Conservation (phyloP, 2,888 invertebrate species). For the Sussaba pulchella region DNA sequence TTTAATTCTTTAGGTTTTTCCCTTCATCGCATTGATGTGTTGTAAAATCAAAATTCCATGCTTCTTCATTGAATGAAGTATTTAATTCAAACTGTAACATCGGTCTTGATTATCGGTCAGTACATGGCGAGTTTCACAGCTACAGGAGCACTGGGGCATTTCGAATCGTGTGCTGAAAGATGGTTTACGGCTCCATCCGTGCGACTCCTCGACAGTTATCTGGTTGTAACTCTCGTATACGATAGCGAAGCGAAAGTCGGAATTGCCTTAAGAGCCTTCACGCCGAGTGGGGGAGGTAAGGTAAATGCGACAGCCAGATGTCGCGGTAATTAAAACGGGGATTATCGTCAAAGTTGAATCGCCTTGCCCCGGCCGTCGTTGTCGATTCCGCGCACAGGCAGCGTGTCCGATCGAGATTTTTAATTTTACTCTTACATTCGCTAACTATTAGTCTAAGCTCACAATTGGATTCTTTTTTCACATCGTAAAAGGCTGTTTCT, state of each 20-base stretch:
- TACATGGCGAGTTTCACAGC: conserved; percentile 16
- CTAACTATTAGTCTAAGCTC: conserved; percentile 13
- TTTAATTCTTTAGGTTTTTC: background rate
- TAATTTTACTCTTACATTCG: conserved; percentile 45
- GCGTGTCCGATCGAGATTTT: conserved; percentile 63
- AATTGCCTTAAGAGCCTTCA: conserved; percentile 36
- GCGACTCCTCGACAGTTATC: conserved; percentile 65
- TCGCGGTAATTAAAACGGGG: conserved; percentile 83
- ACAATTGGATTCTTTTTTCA: conserved; percentile 12
- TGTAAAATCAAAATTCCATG: background rate
- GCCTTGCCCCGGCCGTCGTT: conserved; percentile 59
- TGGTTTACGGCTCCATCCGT: conserved; percentile 46
- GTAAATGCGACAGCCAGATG: conserved; percentile 83
- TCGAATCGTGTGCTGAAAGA: conserved; percentile 26
- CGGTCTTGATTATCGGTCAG: background rate
- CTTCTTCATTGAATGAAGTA: background rate
- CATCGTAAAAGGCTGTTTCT: background rate
- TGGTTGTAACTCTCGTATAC: conserved; percentile 60
- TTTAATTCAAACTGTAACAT: background rate
- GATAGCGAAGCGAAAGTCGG: conserved; percentile 46
- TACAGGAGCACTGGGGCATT: conserved; percentile 5
- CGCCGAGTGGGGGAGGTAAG: conserved; percentile 69
- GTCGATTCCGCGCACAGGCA: conserved; percentile 50
- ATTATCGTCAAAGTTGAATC: conserved; percentile 82
- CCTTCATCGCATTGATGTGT: background rate